Conservation (phyloP, 2,888 invertebrate genomes). For the Tetrapedia diversipes region DNA sequence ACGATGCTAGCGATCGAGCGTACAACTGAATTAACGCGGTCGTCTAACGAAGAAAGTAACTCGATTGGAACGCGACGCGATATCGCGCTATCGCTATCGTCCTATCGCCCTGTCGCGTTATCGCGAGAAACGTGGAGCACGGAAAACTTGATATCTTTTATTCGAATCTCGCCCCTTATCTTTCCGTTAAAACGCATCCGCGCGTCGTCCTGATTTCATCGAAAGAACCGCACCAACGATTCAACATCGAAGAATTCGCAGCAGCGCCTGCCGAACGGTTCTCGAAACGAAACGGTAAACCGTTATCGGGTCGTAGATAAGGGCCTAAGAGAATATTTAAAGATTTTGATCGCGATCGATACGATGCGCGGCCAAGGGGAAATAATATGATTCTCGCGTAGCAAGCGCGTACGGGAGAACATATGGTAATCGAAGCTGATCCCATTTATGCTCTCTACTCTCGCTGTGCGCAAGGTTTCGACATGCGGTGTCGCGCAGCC, state of each 20-base stretch:
- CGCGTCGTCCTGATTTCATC: no score
- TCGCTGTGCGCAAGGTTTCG: slow-evolving; percentile 33
- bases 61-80: background rate
- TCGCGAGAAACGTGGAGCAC: background rate
- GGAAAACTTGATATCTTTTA: slow-evolving; percentile 56
- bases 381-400: no score
- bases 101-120: no score
- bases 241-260: no score
- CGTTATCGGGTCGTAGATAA: no score
- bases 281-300: no score
- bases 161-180: slow-evolving; percentile 53
- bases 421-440: slow-evolving; percentile 65
- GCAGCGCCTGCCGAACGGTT: no score
- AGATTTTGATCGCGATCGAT: slow-evolving; percentile 69
- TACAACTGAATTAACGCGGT: no score
- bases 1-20: no score
- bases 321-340: no score
- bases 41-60: background rate
- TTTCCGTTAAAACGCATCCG: background rate
- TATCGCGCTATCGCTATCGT: no score
- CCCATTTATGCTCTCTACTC: slow-evolving; percentile 4
- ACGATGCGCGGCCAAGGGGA: slow-evolving; percentile 36
- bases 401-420: slow-evolving; percentile 19
- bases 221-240: no score
- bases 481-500: slow-evolving; percentile 57